Base-by-base conservation (phyloP, 1,140 invertebrate species). In the Bombus terrestris region DNA sequence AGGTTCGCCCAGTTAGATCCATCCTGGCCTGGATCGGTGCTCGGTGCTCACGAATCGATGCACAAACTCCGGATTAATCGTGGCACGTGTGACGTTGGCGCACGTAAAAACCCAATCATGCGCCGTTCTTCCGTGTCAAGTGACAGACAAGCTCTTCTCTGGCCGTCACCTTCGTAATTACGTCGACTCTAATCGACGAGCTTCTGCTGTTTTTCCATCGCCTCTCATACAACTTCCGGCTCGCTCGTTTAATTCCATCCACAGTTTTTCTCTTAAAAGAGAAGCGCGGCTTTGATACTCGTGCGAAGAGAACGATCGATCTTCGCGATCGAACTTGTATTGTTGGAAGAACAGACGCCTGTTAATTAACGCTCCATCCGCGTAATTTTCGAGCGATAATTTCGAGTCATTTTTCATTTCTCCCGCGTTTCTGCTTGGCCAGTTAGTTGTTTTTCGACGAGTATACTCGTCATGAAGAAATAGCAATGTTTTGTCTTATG, bases 1-100 rank as follows among this genome's bases (percentile, higher is more conserved):
- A 83, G 47, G 64, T 83, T 83, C 71, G 64, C 82, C 82, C 74
- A 83, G 77, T 78, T 83, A 83, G 74, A 83, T n/a, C 57, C 41
- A 43, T 43, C n/a, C 39, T 66, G 18, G 35, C 8, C 18, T 35
- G 43, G 32, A 18, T 35, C 69, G 32, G 47, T 28, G 25, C 53
- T 57, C 25, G 53, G 8, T 62, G 39, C 71, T 22, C 43, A 13
- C 35, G 37, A 66, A 41, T 57, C 74, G 64, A 35, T 69, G 74
- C 74, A n/a, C 64, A 83, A 83, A 69, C 74, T 35, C 74, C 1
- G 22, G n/a, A 71, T 84, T 79, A 84, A 84, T 71, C 75, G 66
- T 43, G 47, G n/a, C 82, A 62, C 66, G 66, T 84, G 82, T 84
- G 75, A 71, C 74, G 64, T 1, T 41, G 74, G 25, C 25, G 28